A percentile compares a stretch with the other conserved stretches of the same genome.
These are phyloP conservation scores for Adelges cooleyi DNA, from an alignment of 1,140 invertebrate genomes.

Conservation along the genomic window DNA sequence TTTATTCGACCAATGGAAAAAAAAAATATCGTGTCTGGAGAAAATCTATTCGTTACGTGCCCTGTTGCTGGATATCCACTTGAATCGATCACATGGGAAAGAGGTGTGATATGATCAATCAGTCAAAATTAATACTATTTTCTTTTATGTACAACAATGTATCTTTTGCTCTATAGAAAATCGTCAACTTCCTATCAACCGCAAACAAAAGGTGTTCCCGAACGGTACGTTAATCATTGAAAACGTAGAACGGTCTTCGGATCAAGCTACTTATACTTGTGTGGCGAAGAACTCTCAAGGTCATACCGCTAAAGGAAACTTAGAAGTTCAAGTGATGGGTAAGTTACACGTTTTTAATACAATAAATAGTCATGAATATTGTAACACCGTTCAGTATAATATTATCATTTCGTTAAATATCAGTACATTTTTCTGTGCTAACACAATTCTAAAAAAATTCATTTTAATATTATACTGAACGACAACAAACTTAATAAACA, in stretches of 20 bases:
- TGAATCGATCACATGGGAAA: constrained; percentile 84
- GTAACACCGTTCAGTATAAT: too few species aligned
- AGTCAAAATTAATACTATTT: too few species aligned
- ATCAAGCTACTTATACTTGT: constrained; percentile 90
- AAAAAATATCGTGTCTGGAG: constrained; percentile 84
- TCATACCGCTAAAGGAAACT: constrained; percentile 68
- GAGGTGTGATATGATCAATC: constrained; percentile 41
- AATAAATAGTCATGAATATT: too few species aligned
- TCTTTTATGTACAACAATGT: too few species aligned
- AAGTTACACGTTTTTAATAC: constrained; percentile 46
- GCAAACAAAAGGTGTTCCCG: constrained; percentile 85
- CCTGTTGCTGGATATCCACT: constrained; percentile 91
- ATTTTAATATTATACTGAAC: too few species aligned
- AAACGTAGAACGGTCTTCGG: constrained; percentile 80
- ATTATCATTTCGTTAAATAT: too few species aligned
- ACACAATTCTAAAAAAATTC: too few species aligned
- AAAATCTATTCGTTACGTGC: constrained; percentile 76
- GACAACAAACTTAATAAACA: too few species aligned
- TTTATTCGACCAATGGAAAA: constrained; percentile 87
- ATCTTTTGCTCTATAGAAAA: constrained; percentile 40
- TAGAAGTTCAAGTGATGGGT: constrained; percentile 95
- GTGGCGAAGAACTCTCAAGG: constrained; percentile 82
- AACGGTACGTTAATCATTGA: constrained; percentile 89
- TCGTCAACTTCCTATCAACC: constrained; percentile 77
- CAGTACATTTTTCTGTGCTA: too few species aligned